Conservation (phyloP, 2,113 vertebrate genomes). For the Mola mola region DNA sequence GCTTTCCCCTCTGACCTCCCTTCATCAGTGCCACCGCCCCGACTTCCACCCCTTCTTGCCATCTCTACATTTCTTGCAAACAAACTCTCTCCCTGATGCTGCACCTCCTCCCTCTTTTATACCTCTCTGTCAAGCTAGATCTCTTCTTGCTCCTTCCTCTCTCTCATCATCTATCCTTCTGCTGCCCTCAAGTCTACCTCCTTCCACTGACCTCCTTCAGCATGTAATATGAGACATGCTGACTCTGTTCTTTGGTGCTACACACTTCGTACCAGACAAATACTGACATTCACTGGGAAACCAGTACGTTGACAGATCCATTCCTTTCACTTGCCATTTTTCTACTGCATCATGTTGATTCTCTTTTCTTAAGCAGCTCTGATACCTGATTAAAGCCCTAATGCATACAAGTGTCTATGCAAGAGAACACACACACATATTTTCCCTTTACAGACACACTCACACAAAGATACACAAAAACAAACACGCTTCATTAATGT, state of each 20-base stretch:
- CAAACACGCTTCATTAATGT: constrained; percentile 21
- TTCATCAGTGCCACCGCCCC: constrained; percentile 40
- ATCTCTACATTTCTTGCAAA: constrained; percentile 40
- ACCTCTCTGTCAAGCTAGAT: constrained; percentile 29
- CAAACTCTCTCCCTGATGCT: constrained; percentile 22
- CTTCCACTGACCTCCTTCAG: constrained; percentile 25
- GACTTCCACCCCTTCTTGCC: constrained; percentile 1
- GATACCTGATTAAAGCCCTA: constrained; percentile 25
- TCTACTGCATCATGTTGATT: constrained; percentile 27
- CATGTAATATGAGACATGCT: constrained; percentile 41
- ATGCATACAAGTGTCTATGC: too few species aligned
- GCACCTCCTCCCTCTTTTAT: constrained; percentile 35
- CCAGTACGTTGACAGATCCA: constrained; percentile 51
- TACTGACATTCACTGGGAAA: constrained; percentile 45
- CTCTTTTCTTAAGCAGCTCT: background rate
- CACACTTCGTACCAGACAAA: constrained; percentile 31
- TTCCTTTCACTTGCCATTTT: constrained; percentile 31
- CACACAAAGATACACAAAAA: background rate
- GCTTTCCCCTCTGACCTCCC: constrained; percentile 67
- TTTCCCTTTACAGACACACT: constrained; percentile 12
- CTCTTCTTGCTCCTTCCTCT: constrained; percentile 24
- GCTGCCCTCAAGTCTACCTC: constrained; percentile 39
- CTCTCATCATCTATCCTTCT: constrained; percentile 28
- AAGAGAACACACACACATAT: background rate
- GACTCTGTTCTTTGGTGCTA: constrained; percentile 33